Percentiles rank a stretch among this genome's conserved stretches.
Evolutionary conservation across 2,113 vertebrate genomes (phyloP).

Genomic region (Sitta europaea): DNA sequence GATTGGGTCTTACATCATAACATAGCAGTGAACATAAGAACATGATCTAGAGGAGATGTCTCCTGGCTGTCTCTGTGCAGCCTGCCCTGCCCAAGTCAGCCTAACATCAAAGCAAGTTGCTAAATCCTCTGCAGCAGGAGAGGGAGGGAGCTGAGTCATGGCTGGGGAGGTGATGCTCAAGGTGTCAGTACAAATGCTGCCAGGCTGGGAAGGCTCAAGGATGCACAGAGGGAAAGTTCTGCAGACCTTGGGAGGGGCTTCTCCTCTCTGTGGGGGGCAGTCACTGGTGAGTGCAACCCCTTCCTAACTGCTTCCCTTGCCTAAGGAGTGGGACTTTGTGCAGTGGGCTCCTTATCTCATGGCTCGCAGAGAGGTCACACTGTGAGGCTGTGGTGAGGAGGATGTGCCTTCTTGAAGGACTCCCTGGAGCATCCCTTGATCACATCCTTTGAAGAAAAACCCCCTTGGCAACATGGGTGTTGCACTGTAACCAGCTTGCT

Average conservation of each 20-base stretch:
- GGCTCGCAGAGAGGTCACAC: neutral
- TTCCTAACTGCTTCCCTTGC: neutral
- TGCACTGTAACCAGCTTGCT: rapidly evolving
- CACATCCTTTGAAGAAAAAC: rapidly evolving
- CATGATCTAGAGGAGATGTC: neutral
- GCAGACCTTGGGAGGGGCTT: rapidly evolving
- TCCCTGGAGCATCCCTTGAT: neutral
- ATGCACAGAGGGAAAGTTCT: rapidly evolving
- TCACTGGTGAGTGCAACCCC: rapidly evolving
- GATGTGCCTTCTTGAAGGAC: rapidly evolving
- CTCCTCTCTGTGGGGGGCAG: neutral
- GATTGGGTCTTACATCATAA: neutral
- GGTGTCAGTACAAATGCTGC: neutral
- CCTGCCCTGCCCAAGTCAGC: neutral
- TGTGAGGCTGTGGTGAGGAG: neutral
- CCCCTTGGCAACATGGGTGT: rapidly evolving
- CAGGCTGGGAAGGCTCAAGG: neutral
- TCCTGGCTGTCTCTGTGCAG: neutral
- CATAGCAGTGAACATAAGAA: neutral
- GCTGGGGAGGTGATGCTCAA: neutral
- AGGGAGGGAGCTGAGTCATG: neutral
- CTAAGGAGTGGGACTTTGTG: neutral
- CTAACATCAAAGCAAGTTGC: neutral
- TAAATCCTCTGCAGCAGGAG: neutral
- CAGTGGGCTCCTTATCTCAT: neutral